Conservation (phyloP, 2,797 vertebrate genomes). For the Hemitrygon akajei region DNA sequence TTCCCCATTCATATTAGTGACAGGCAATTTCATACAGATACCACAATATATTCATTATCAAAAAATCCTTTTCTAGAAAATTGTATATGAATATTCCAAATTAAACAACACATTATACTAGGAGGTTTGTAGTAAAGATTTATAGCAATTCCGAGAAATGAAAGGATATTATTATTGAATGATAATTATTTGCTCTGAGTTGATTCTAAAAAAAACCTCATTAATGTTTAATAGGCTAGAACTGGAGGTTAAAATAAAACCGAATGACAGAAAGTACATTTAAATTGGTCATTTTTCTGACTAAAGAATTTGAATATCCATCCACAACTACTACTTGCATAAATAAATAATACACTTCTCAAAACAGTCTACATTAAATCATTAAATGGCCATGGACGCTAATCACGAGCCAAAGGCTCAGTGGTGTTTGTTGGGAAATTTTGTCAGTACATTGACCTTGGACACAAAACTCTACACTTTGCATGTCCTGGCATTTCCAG, state of each 20-base stretch:
- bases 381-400: background rate
- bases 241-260: background rate
- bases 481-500: background rate
- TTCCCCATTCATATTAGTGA: background rate
- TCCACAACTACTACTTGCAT: background rate
- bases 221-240: background rate
- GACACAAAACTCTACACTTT: background rate
- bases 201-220: background rate
- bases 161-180: slow-evolving; percentile 11
- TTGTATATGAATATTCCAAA: background rate
- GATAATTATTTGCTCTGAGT: slow-evolving; percentile 1
- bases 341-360: background rate
- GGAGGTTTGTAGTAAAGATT: background rate
- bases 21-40: too few relatives aligned
- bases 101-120: background rate
- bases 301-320: background rate
- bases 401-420: too few relatives aligned
- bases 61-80: background rate
- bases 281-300: background rate
- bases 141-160: background rate
- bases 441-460: background rate
- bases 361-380: background rate
- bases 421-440: background rate
- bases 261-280: background rate
- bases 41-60: background rate